Percentiles rank a stretch among this genome's conserved stretches.
Evolutionary conservation across 2,113 vertebrate genomes (phyloP).

Genomic region (Rallus limicola): DNA sequence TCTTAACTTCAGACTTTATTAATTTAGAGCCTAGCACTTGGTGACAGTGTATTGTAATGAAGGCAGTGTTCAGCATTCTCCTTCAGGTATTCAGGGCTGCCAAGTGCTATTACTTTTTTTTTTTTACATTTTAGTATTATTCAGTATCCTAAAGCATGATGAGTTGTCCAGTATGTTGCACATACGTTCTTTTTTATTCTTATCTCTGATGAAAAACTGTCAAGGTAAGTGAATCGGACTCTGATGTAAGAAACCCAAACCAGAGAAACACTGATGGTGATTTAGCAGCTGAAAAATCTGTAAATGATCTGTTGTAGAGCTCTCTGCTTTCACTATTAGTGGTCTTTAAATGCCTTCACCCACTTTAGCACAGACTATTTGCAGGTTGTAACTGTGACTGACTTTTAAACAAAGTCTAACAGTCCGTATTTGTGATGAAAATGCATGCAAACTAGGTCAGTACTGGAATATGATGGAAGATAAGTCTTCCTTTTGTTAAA

Average conservation of each 20-base stretch:
- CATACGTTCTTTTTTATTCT: not conserved
- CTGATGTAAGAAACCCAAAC: not conserved
- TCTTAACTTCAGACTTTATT: not conserved
- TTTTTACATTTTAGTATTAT: not conserved
- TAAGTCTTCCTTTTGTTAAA: not conserved
- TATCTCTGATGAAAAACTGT: not conserved
- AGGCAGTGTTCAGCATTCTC: not conserved
- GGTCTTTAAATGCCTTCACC: not conserved
- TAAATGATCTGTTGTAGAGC: not conserved
- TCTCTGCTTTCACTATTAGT: not conserved
- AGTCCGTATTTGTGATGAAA: not conserved
- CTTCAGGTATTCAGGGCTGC: not conserved
- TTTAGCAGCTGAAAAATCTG: not conserved
- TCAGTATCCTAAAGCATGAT: not conserved
- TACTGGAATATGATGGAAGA: not conserved
- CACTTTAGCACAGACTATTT: not conserved
- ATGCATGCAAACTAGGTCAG: not conserved
- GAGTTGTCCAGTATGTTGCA: not conserved
- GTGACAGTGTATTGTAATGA: not conserved
- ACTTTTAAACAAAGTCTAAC: not conserved
- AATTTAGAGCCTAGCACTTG: not conserved
- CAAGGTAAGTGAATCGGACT: not conserved
- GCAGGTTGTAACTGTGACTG: not conserved
- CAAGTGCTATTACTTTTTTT: not conserved
- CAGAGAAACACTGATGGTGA: not conserved